Percentiles rank a stretch among this genome's conserved stretches.
These are phyloP conservation scores for Trochalopteron elliotii DNA, from an alignment of 2,113 vertebrate genomes.

Conservation along the genomic window DNA sequence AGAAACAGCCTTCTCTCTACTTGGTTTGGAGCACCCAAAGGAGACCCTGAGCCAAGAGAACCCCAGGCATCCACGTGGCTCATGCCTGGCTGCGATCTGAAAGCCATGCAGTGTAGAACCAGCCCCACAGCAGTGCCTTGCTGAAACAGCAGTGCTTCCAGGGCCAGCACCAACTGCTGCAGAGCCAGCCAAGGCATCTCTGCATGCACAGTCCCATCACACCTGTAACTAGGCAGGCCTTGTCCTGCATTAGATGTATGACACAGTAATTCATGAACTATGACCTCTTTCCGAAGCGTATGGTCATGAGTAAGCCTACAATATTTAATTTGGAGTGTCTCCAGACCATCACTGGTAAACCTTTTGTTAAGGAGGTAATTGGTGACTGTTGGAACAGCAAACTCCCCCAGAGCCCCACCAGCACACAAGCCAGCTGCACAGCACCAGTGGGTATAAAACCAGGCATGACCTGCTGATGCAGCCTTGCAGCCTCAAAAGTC, in stretches of 20 bases:
- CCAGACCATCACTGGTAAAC: background rate
- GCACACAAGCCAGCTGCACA: background rate
- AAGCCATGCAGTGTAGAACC: background rate
- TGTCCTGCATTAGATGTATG: background rate
- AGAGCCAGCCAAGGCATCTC: background rate
- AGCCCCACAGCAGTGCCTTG: background rate
- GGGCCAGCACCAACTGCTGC: background rate
- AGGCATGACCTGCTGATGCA: fast-evolving
- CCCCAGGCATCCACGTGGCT: fast-evolving
- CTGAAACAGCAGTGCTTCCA: background rate
- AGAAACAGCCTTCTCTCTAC: background rate
- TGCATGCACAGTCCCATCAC: background rate
- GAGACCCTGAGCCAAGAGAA: background rate
- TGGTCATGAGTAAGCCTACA: background rate
- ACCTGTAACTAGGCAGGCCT: background rate
- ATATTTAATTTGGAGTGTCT: background rate
- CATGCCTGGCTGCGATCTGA: background rate
- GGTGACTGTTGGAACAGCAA: background rate
- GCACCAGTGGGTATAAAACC: background rate
- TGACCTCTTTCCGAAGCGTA: background rate
- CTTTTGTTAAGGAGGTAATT: background rate
- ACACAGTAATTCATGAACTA: background rate
- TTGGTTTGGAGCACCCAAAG: background rate
- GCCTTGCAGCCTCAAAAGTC: background rate
- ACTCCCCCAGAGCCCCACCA: background rate